Evolutionary conservation across 2,888 invertebrate species (phyloP), one percentile per base, ranked within the genome.

Genomic region (Pheosia tremula): DNA sequence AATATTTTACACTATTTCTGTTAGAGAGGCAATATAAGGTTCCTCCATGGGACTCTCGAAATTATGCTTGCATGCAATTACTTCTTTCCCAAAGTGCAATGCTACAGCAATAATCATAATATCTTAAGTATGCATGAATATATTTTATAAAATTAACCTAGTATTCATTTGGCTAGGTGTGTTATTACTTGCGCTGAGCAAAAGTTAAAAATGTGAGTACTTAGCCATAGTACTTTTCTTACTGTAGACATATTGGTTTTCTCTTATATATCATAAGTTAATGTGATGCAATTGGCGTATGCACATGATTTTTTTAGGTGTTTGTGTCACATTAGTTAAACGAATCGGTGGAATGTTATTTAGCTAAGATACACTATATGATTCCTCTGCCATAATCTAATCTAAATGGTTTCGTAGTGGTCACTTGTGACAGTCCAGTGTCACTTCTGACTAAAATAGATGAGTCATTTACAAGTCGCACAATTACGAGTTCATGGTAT

Each of bases 101-200:
- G 64, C 63, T 69, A 67, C 63, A 63, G 61, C 68, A 66, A 66
- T 66, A 64, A 60, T 60, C 57, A 63, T 45, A 60, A 71, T 59
- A 59, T 57, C 55, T 38, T 58, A 64, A 71, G 70, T 75, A 74
- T 81, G 87, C 87, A 85, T 86, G 87, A 65, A 73, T 67, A 66
- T 72, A 58, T 24, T 24, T 24, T 72, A 79, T 66, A 68, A 77
- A 84, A 89, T 87, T 91, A 91, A 90, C 79, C 72, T 84, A 86
- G 84, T 86, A 61, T 91, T 91, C 82, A 85, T 89, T 90, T 91
- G 90, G 86, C 87, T 93, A 93, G 93, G 92, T 92, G 84, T 83
- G 88, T 92, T 78, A 82, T 90, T 79, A 81, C 91, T 88, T 93
- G 92, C 84, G 92, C 92, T 84, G 93, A 93, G 80, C 92, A 91